Base-by-base conservation (phyloP, 2,888 invertebrate species). In the Drosophila robusta region DNA sequence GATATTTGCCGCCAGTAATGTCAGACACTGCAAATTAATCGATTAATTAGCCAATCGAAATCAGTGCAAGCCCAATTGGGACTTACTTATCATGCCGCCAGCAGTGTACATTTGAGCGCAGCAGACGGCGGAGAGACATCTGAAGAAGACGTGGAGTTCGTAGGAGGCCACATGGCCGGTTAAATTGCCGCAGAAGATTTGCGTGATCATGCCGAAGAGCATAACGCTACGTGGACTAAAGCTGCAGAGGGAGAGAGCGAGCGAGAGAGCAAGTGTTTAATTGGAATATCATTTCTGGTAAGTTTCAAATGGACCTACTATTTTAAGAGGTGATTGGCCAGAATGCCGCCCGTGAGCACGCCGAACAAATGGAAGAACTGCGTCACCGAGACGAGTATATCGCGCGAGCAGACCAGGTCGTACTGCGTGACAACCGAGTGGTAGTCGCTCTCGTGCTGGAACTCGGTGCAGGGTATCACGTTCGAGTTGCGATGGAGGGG, bases 291-390 rank as follows among this genome's bases (percentile, higher is more conserved):
- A 32, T 46, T 32, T 11, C 3, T 7, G 0, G 0, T n/a, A 4
- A 32, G 7, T 22, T 22, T 0, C 18, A 18, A 38, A 7, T 18
- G 2, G 22, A 90, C 92, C 90, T 90, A 92, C 92, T 91, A 89
- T 78, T 92, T 91, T 32, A 93, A 89, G 41, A 93, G 78, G 70
- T 92, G 90, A 60, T 92, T 91, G 44, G 93, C 92, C 55, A 93
- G 61, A 62, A 93, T 90, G 44, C 93, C 93, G n/a, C 93, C 93
- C 3, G 91, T 90, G 7, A 93, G 87, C 6, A 93, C 92, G n/a
- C 93, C 93, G 70, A 93, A 92, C 36, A 93, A 80, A 83, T 93
- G 93, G 85, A 93, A 93, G 89, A 92, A 93, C 78, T 93, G 93
- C n/a, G 93, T 93, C 14, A 93, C 91, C 38, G 93, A 92, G 36